Conservation (phyloP, 2,113 vertebrate species). For the Phyllostomus discolor region DNA sequence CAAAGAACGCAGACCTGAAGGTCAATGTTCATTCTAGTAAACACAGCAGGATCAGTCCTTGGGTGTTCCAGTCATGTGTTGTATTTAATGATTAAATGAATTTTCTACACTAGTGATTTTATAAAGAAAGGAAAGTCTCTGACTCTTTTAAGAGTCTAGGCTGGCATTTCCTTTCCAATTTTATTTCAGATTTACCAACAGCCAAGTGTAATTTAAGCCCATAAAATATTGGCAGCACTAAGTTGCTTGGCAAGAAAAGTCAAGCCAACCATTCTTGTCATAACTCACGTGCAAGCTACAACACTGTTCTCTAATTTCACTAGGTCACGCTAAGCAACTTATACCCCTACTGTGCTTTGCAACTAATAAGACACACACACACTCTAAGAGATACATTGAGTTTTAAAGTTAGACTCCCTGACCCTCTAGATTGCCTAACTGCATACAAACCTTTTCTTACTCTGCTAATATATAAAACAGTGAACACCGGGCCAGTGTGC, state of each 20-base stretch:
- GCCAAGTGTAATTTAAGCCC: constrained; percentile 37
- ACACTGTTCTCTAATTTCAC: constrained; percentile 22
- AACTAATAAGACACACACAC: background rate
- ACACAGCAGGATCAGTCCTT: background rate
- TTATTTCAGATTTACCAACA: constrained; percentile 43
- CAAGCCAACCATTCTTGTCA: constrained; percentile 19
- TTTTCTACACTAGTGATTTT: constrained; percentile 22
- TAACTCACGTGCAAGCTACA: constrained; percentile 29
- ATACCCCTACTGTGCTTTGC: background rate
- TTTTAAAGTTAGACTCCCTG: constrained; percentile 13
- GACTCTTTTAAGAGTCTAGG: background rate
- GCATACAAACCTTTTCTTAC: background rate
- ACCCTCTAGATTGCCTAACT: background rate
- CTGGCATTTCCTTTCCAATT: constrained; percentile 44
- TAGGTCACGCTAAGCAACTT: constrained; percentile 23
- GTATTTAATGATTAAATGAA: constrained; percentile 25
- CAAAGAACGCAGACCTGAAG: background rate
- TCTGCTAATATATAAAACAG: background rate
- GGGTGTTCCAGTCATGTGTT: background rate
- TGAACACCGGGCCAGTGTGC: background rate
- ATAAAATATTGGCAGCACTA: constrained; percentile 46
- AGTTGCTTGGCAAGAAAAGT: constrained; percentile 43
- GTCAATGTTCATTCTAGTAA: background rate
- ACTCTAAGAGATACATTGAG: background rate
- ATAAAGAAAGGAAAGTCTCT: background rate